These are phyloP conservation scores for Corynorhinus townsendii DNA, from an alignment of 2,113 vertebrate species.

Conservation along the genomic window DNA sequence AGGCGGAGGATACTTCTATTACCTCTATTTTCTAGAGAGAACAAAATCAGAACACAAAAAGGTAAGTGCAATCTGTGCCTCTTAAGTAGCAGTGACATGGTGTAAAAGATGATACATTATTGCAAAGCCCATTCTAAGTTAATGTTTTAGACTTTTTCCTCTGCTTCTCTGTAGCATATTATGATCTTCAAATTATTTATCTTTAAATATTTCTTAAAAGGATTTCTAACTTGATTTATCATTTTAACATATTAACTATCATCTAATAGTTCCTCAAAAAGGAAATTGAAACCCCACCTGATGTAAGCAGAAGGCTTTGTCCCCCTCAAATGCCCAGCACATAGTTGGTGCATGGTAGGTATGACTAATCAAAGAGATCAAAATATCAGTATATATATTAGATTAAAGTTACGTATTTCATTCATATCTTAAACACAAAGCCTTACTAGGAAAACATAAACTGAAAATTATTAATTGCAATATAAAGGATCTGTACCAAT, in stretches of 20 bases:
- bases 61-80: background rate
- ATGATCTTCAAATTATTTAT: background rate
- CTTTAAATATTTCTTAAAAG: background rate
- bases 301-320: background rate
- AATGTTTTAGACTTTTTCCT: background rate
- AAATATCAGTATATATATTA: background rate
- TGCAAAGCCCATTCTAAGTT: background rate
- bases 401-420: background rate
- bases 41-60: background rate
- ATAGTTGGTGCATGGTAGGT: background rate
- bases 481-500: background rate
- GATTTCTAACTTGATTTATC: background rate
- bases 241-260: background rate
- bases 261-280: background rate
- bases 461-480: background rate
- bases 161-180: background rate
- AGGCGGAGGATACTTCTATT: background rate
- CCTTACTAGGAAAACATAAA: background rate
- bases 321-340: accelerated
- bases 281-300: background rate
- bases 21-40: background rate
- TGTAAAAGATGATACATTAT: background rate
- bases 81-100: background rate
- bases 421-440: background rate
- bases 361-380: background rate